Conservation (phyloP, 2,797 vertebrate genomes). For the Coluber constrictor region DNA sequence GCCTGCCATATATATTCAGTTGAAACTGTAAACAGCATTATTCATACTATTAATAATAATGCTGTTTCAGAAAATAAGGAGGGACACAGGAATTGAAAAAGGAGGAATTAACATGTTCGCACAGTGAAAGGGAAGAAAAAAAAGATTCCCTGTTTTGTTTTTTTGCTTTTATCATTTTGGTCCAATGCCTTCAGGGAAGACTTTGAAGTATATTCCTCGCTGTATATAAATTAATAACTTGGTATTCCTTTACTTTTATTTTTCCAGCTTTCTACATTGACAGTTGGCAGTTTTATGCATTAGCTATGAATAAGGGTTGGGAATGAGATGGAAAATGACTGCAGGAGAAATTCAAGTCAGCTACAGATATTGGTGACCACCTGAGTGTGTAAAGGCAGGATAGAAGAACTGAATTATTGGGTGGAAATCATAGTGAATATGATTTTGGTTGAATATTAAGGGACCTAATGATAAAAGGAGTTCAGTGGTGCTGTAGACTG, state of each 20-base stretch:
- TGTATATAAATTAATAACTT: not conserved
- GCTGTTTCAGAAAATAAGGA: not conserved
- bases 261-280: not conserved
- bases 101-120: slow-evolving; percentile 1
- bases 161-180: not conserved
- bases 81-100: not conserved
- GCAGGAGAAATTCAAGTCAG: not conserved
- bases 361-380: not conserved
- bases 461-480: not conserved
- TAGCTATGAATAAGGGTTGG: not conserved
- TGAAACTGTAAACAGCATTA: not conserved
- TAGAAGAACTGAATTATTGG: not conserved
- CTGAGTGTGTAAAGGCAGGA: not conserved
- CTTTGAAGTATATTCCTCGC: slow-evolving; percentile 2
- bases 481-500: not conserved
- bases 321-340: not conserved
- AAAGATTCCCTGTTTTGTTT: not conserved
- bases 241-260: not conserved
- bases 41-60: slow-evolving; percentile 6
- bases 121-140: not conserved
- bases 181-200: slow-evolving; percentile 4
- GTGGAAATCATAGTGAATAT: not conserved
- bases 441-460: not conserved
- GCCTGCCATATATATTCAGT: not conserved
- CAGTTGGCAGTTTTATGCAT: not conserved